Base-by-base conservation (phyloP, 2,113 vertebrate species). In the Scopus umbretta region DNA sequence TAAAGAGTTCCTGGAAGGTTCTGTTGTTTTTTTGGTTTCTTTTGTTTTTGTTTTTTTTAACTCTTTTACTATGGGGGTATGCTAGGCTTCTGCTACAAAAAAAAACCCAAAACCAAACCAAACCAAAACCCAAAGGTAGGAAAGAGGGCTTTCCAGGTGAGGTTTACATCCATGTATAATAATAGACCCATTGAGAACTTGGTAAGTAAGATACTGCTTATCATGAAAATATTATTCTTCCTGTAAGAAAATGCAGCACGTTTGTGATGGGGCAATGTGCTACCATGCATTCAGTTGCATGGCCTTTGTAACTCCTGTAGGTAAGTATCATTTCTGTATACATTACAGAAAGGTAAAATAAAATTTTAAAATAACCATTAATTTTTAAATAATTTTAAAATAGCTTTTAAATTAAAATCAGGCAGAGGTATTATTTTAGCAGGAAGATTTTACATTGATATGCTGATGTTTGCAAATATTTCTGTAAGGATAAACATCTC, bases 251-350 rank as follows among this genome's bases (percentile, higher is more conserved):
- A 78, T 66, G 7, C 16, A 72, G 13, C 0, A 0, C 49, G 55
- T 78, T 73, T 85, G 17, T 76, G 67, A 58, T 34, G 26, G n/a
- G 34, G 5, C 20, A 42, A 80, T n/a, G 55, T 74, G 42, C 19
- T 96, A 21, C 50, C 4, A 0, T 42, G 26, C 29, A 13, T 93
- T 82, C 36, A 32, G 0, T 34, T 52, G 15, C 0, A 0, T 53
- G 45, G 27, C 30, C 58, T 73, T 56, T 58, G 66, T 88, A 76
- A 45, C 21, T 62, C 34, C 74, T 66, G n/a, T 25, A 63, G 52
- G 34, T 43, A 71, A 79, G 43, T 36, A 70, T 15, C 13, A 16
- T 63, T 81, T 94, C 62, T 53, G 25, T 65, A 42, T 10, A 23
- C 10, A 6, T 27, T 61, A 53, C 11, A 76, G 40, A 45, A 81